These are phyloP conservation scores for Orchestia grillus DNA, from an alignment of 1,140 invertebrate genomes.

Conservation along the genomic window DNA sequence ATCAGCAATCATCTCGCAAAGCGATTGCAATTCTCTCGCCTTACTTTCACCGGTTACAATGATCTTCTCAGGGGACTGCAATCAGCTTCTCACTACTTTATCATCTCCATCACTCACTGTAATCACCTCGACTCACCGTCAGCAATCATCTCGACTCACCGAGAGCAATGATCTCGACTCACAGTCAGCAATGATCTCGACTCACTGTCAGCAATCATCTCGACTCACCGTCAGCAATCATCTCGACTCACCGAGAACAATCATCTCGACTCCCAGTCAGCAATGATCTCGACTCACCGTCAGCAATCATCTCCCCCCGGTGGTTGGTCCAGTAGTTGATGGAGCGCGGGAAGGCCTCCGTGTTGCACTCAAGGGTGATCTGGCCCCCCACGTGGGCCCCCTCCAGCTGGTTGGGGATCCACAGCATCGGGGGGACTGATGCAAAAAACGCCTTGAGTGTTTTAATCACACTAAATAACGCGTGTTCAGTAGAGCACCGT, in stretches of 20 bases:
- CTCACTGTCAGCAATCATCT: neutral
- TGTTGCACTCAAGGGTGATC: constrained; percentile 78
- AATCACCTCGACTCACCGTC: too few relatives aligned
- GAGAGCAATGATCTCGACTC: too few relatives aligned
- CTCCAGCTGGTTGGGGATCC: constrained; percentile 67
- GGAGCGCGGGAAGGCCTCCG: constrained; percentile 88
- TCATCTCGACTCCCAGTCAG: neutral
- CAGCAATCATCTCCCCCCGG: constrained; percentile 69
- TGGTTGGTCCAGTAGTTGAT: constrained; percentile 70
- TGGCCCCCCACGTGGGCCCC: constrained; percentile 64
- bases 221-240: neutral
- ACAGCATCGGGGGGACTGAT: constrained; percentile 67
- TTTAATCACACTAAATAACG: constrained; percentile 91
- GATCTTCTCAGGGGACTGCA: too few relatives aligned
- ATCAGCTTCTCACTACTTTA: too few relatives aligned
- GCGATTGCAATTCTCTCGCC: neutral
- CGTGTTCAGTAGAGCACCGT: too few relatives aligned
- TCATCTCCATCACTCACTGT: too few relatives aligned
- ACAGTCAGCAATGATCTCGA: neutral
- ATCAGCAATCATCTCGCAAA: neutral
- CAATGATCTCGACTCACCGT: constrained; percentile 58
- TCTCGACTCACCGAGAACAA: neutral
- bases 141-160: too few relatives aligned
- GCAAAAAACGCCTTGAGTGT: constrained; percentile 74
- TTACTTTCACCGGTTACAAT: neutral